Percentiles rank a stretch among this genome's conserved stretches.
phyloP scores from a whole-genome alignment of 2,113 vertebrate species.

The Paralichthys olivaceus region DNA sequence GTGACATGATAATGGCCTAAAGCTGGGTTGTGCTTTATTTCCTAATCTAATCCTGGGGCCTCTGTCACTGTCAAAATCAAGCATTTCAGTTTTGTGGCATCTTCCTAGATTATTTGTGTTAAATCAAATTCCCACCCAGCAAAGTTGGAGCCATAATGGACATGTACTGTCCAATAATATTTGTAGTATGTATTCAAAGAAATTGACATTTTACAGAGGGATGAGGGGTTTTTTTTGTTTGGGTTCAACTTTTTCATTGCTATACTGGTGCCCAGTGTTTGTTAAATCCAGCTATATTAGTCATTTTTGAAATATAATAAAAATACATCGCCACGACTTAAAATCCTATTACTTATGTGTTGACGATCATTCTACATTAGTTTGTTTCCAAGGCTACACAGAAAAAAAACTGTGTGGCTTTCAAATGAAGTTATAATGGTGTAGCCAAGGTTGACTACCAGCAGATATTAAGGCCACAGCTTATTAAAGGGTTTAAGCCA shows the following conservation, averaged over 20 bases:
- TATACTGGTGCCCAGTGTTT: not conserved
- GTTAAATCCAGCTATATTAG: not conserved
- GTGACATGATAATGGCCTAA: too few relatives aligned
- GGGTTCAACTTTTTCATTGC: too few relatives aligned
- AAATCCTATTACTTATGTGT: not conserved
- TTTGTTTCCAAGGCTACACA: not conserved
- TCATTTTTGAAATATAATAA: not conserved
- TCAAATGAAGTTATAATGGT: not conserved
- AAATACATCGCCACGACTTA: not conserved
- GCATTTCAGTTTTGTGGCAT: too few relatives aligned
- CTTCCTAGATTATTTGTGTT: too few relatives aligned
- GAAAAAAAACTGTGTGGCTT: not conserved
- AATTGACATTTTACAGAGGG: not conserved
- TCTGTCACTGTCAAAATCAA: too few relatives aligned
- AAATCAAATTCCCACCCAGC: too few relatives aligned
- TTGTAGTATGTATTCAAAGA: too few relatives aligned
- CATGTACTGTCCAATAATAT: too few relatives aligned
- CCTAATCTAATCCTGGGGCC: not conserved
- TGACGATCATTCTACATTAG: not conserved
- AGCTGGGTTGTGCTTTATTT: not conserved
- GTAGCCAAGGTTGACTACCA: not conserved
- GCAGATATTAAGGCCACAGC: not conserved
- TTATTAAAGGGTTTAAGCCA: not conserved
- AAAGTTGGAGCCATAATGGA: not conserved
- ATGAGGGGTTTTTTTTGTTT: not conserved